A percentile compares a stretch with the other conserved stretches of the same genome.
phyloP scores from a whole-genome alignment of 2,113 vertebrate species.

The Halcyon senegalensis region DNA sequence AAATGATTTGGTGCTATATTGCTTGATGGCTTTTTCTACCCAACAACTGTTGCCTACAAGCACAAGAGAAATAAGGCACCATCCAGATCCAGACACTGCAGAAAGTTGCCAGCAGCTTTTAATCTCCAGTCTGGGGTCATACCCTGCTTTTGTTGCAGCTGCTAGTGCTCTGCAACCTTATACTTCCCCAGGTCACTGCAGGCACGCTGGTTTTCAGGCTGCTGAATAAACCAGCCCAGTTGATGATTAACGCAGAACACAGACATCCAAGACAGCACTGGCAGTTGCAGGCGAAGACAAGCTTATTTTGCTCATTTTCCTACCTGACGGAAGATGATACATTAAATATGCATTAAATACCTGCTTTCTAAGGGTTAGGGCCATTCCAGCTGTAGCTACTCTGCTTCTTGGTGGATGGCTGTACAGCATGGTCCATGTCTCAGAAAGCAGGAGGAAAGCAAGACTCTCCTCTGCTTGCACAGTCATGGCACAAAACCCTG shows the following conservation, averaged over 20 bases:
- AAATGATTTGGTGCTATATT: not conserved
- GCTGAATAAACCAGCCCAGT: not conserved
- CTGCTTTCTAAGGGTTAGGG: not conserved
- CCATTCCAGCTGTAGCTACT: not conserved
- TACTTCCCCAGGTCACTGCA: not conserved
- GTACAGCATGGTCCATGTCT: rapidly evolving
- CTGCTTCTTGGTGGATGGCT: not conserved
- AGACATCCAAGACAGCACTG: rapidly evolving
- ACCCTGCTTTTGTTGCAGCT: not conserved
- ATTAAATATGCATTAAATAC: not conserved
- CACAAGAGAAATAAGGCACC: not conserved
- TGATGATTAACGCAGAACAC: not conserved
- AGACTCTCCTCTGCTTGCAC: not conserved
- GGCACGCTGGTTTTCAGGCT: not conserved
- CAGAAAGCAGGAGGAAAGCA: not conserved
- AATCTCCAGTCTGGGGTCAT: not conserved
- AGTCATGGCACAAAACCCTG: not conserved
- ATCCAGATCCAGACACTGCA: not conserved
- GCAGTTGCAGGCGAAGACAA: not conserved
- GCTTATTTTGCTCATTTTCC: not conserved
- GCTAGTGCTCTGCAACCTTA: not conserved
- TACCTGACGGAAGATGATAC: not conserved
- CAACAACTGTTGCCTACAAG: not conserved
- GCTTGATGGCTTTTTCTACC: not conserved
- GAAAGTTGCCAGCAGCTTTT: not conserved